These are phyloP conservation scores for Syrrhaptes paradoxus DNA, from an alignment of 2,113 vertebrate species.

Conservation along the genomic window DNA sequence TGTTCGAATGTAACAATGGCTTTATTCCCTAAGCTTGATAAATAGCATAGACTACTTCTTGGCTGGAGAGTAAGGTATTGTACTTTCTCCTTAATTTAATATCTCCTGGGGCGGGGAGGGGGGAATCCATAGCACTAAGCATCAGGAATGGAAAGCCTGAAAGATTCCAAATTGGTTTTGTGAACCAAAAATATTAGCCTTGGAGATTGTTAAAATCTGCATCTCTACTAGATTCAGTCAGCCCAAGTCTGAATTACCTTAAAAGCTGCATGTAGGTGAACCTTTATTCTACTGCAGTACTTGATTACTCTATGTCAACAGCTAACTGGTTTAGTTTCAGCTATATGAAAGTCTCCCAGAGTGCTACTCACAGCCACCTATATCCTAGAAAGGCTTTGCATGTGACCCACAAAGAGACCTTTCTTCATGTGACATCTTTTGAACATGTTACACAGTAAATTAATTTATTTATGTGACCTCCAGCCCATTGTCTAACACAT, in stretches of 20 bases:
- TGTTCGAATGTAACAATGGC: background rate
- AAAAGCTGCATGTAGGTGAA: background rate
- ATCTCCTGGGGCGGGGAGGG: background rate
- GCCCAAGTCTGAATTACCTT: background rate
- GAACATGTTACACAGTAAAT: background rate
- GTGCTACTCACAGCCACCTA: background rate
- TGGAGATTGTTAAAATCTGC: background rate
- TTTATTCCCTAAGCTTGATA: background rate
- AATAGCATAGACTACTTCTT: background rate
- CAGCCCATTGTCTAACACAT: background rate
- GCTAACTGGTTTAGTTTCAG: background rate
- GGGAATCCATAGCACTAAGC: background rate
- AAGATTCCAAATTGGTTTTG: background rate
- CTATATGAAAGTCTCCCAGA: background rate
- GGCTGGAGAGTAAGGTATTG: background rate
- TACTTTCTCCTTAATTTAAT: background rate
- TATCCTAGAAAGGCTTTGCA: background rate
- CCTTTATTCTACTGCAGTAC: background rate
- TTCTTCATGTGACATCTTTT: background rate
- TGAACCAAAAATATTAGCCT: background rate
- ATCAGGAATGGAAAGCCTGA: background rate
- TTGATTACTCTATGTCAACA: background rate
- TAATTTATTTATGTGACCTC: background rate
- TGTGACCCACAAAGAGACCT: background rate
- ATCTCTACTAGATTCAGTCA: background rate